Evolutionary conservation across 2,888 invertebrate species (phyloP).

Genomic region (Pilophorus perplexus): DNA sequence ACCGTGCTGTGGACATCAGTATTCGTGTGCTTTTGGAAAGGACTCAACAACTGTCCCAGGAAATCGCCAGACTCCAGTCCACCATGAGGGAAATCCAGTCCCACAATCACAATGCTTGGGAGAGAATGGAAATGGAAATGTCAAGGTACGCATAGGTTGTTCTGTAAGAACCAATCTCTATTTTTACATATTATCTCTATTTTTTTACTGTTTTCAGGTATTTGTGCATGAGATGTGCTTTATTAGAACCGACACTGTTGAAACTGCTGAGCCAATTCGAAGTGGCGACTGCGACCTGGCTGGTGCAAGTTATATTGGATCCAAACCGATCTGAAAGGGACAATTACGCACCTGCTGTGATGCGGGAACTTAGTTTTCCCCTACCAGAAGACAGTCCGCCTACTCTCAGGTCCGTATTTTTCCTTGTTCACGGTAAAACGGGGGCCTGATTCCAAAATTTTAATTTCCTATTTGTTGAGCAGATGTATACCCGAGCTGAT

Average conservation of each 20-base stretch:
- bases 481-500: constrained; percentile 88
- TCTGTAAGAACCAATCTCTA: too few relatives aligned
- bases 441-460: background rate
- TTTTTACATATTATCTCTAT: too few relatives aligned
- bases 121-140: constrained; percentile 54
- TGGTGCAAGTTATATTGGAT: constrained; percentile 74
- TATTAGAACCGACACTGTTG: constrained; percentile 72
- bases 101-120: constrained; percentile 58
- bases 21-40: constrained; percentile 68
- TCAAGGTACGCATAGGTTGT: constrained; percentile 39
- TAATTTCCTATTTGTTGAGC: constrained; percentile 39
- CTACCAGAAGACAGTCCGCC: constrained; percentile 63
- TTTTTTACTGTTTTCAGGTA: too few relatives aligned
- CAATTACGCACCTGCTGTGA: constrained; percentile 62
- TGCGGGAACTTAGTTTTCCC: constrained; percentile 62
- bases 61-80: constrained; percentile 58
- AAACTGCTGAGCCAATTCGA: constrained; percentile 71
- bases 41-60: constrained; percentile 62
- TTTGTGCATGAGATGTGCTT: constrained; percentile 68
- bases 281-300: constrained; percentile 79
- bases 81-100: constrained; percentile 60
- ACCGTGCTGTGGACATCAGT: constrained; percentile 77
- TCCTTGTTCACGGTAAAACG: too few relatives aligned
- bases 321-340: constrained; percentile 51
- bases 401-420: constrained; percentile 64